phyloP scores from a whole-genome alignment of 1,140 invertebrate genomes.

The Branchinecta lindahli region DNA sequence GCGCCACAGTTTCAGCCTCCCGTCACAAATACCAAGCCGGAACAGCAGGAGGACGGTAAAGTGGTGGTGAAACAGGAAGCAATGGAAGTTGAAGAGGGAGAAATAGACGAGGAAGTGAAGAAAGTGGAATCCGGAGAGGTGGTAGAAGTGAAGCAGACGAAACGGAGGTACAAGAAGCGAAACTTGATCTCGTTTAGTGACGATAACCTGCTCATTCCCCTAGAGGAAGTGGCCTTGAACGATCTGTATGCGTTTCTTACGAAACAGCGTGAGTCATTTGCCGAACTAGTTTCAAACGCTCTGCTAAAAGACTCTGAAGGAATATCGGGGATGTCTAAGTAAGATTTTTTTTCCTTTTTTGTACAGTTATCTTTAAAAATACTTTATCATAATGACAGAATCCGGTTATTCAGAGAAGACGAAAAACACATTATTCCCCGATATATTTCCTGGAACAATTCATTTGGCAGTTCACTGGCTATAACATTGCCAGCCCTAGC shows the following conservation, averaged over 20 bases:
- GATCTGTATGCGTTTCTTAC: neutral
- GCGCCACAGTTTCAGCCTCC: neutral
- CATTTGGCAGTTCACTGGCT: too few species aligned
- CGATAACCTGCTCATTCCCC: neutral
- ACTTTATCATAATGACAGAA: too few species aligned
- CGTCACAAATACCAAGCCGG: neutral
- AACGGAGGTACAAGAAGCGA: neutral
- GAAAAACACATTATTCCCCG: too few species aligned
- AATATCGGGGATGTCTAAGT: too few species aligned
- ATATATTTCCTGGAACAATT: too few species aligned
- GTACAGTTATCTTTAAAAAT: too few species aligned
- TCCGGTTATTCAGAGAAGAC: too few species aligned
- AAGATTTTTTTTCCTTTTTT: too few species aligned
- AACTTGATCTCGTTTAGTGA: neutral
- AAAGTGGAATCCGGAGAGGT: neutral
- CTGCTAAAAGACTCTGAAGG: neutral
- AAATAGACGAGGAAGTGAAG: constrained; percentile 7
- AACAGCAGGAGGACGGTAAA: constrained; percentile 13
- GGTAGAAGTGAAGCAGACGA: neutral
- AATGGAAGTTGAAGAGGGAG: constrained; percentile 11
- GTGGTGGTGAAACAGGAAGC: neutral
- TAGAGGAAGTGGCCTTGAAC: neutral
- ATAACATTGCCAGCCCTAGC: too few species aligned
- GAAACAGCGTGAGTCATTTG: neutral
- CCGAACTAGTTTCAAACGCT: neutral